A percentile compares a stretch with the other conserved stretches of the same genome.
Conservation (phyloP, 1,140 invertebrate species). For the Solenopsis invicta region DNA sequence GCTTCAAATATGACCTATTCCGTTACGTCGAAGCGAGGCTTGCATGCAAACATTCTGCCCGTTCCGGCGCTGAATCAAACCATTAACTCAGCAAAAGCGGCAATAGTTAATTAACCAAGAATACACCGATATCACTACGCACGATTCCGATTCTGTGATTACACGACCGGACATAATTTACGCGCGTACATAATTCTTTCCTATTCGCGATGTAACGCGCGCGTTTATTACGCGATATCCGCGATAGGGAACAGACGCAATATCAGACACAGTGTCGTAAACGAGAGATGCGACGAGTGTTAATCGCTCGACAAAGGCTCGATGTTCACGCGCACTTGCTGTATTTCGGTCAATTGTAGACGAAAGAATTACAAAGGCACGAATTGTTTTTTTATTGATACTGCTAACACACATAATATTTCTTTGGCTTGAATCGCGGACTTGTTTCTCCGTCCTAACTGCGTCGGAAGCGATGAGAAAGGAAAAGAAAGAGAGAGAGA, state of each 20-base stretch:
- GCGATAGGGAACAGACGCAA: not conserved
- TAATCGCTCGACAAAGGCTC: not conserved
- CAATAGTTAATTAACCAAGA: conserved; percentile 39
- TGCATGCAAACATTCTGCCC: conserved; percentile 12
- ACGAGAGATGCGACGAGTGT: not conserved
- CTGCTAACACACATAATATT: conserved; percentile 19
- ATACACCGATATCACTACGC: conserved; percentile 22
- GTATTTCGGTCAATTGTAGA: not conserved
- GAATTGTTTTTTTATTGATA: conserved; percentile 23
- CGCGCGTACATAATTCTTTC: conserved; percentile 7
- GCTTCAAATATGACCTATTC: conserved; percentile 38
- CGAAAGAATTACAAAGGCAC: conserved; percentile 33
- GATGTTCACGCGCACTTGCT: not conserved
- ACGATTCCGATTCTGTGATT: not conserved
- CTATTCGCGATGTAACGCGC: not conserved
- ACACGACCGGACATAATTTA: conserved; percentile 1
- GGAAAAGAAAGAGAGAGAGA: not conserved
- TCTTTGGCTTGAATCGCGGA: conserved; percentile 19
- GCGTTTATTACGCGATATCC: conserved; percentile 19
- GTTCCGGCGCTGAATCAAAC: not conserved
- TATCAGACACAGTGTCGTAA: not conserved
- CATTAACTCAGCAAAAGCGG: conserved; percentile 43
- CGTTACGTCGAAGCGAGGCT: conserved; percentile 29
- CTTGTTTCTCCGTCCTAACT: conserved; percentile 7
- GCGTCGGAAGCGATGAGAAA: conserved; percentile 6